These are phyloP conservation scores for Eulithis prunata DNA, from an alignment of 2,888 invertebrate genomes.

Conservation along the genomic window DNA sequence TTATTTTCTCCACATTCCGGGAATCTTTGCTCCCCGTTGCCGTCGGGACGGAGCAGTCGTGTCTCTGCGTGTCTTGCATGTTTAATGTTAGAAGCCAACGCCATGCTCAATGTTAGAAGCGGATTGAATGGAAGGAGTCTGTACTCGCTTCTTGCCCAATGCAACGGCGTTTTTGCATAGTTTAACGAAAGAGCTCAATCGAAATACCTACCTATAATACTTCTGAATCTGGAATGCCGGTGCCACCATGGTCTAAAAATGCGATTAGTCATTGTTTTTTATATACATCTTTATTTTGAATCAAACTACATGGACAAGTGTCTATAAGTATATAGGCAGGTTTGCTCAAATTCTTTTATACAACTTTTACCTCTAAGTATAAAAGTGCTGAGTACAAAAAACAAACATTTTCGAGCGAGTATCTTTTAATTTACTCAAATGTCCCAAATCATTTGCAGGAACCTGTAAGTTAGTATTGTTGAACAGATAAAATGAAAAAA, in stretches of 20 bases:
- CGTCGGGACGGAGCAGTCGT: constrained; percentile 56
- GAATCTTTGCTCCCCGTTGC: constrained; percentile 11
- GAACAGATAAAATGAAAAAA: constrained; percentile 70
- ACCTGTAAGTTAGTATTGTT: constrained; percentile 64
- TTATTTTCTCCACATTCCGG: constrained; percentile 15
- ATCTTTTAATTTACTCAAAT: not conserved
- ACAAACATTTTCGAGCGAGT: too few relatives aligned
- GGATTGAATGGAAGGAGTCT: constrained; percentile 73
- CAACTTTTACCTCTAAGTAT: too few relatives aligned
- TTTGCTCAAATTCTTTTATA: too few relatives aligned
- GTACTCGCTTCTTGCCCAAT: constrained; percentile 9
- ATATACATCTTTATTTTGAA: too few relatives aligned
- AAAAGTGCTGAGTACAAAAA: too few relatives aligned
- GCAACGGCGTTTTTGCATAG: constrained; percentile 12
- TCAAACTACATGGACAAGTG: too few relatives aligned
- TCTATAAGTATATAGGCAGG: too few relatives aligned
- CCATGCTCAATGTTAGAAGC: constrained; percentile 68
- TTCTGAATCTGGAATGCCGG: too few relatives aligned
- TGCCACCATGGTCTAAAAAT: too few relatives aligned
- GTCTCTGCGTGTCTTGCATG: constrained; percentile 74
- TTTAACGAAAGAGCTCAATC: not conserved
- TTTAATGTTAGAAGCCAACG: constrained; percentile 57
- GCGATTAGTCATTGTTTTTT: too few relatives aligned
- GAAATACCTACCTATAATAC: too few relatives aligned
- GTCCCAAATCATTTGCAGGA: not conserved